Evolutionary conservation across 2,113 vertebrate species (phyloP).

Genomic region (Galemys pyrenaicus): DNA sequence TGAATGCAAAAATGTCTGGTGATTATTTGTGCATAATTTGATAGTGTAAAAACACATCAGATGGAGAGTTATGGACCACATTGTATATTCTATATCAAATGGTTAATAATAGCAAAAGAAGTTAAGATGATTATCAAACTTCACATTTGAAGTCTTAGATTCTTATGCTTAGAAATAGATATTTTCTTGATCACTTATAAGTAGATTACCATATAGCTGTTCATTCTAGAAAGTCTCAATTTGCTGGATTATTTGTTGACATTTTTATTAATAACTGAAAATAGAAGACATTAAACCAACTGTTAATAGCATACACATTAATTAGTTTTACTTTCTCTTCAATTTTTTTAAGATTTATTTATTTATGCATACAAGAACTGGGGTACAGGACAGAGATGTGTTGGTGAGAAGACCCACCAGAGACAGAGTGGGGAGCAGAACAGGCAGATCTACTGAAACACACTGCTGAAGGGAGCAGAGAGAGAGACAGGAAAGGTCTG

Average conservation of each 20-base stretch:
- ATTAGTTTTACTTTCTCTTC: neutral
- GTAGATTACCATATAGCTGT: neutral
- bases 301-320: neutral
- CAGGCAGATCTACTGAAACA: no score
- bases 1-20: neutral
- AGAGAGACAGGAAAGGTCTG: no score
- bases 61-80: neutral
- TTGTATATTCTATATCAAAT: neutral
- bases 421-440: no score
- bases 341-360: no score
- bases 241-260: neutral
- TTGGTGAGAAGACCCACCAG: no score
- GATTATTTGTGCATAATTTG: neutral
- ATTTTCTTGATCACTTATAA: neutral
- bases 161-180: neutral
- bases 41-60: neutral
- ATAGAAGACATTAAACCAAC: neutral
- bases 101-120: neutral
- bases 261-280: neutral
- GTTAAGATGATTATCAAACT: neutral
- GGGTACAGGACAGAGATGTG: no score
- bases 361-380: no score
- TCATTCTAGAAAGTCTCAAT: neutral
- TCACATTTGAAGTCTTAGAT: neutral
- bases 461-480: no score